Conservation (phyloP, 2,113 vertebrate genomes). For the Otocyon megalotis region DNA sequence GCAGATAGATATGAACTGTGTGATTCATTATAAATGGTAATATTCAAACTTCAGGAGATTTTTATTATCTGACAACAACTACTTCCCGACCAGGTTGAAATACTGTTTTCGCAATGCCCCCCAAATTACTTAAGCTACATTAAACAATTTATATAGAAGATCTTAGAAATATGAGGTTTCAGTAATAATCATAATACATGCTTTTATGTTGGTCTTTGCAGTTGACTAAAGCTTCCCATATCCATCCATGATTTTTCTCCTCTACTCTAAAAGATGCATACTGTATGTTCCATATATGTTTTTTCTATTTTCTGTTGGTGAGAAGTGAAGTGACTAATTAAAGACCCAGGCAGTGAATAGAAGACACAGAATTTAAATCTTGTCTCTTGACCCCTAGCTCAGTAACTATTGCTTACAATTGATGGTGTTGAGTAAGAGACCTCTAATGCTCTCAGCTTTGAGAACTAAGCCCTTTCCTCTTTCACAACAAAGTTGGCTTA, state of each 20-base stretch:
- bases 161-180: conserved; percentile 58
- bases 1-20: not conserved
- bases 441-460: not conserved
- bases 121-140: not conserved
- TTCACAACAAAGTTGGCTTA: not conserved
- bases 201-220: not conserved
- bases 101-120: not conserved
- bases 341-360: not conserved
- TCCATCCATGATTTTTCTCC: not conserved
- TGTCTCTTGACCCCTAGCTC: conserved; percentile 6
- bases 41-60: not conserved
- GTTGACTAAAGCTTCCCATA: not conserved
- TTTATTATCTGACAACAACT: conserved; percentile 75
- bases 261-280: not conserved
- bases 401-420: conserved; percentile 20
- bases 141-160: not conserved
- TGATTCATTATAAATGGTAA: not conserved
- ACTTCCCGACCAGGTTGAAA: conserved; percentile 75
- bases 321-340: not conserved
- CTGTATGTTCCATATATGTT: not conserved
- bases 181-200: not conserved
- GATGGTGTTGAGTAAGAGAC: not conserved
- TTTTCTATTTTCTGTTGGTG: conserved; percentile 23
- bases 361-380: conserved; percentile 34
- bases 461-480: conserved; percentile 25